Evolutionary conservation across 2,888 invertebrate genomes (phyloP).

Genomic region (Seira musarum): DNA sequence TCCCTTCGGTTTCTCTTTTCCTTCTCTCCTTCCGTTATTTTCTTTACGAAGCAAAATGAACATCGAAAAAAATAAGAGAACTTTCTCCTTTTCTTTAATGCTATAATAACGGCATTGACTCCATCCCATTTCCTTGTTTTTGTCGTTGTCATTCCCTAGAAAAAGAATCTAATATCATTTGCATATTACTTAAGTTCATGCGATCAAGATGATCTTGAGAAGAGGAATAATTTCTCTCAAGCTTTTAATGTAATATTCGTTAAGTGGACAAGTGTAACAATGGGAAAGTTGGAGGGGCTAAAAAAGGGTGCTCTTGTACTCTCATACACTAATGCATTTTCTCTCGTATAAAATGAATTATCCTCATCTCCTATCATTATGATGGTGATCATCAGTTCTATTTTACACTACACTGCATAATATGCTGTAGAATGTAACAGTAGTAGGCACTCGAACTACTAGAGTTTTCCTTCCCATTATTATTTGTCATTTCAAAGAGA

Average conservation of each 20-base stretch:
- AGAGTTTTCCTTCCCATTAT: neutral
- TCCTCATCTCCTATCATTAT: neutral
- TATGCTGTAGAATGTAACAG: too few relatives aligned
- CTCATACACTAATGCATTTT: too few relatives aligned
- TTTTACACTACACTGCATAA: too few relatives aligned
- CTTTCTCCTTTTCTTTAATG: too few relatives aligned
- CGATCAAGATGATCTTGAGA: too few relatives aligned
- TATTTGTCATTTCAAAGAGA: slow-evolving; percentile 50
- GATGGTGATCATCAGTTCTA: too few relatives aligned
- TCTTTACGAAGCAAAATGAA: neutral
- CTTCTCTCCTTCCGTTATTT: neutral
- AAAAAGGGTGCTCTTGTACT: too few relatives aligned
- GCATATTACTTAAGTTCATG: too few relatives aligned
- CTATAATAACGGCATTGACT: neutral
- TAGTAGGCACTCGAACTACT: too few relatives aligned
- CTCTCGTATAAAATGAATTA: neutral
- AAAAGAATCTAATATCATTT: too few relatives aligned
- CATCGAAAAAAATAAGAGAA: neutral
- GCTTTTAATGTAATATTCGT: neutral
- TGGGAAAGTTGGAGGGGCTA: neutral
- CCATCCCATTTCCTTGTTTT: neutral
- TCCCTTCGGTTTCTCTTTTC: neutral
- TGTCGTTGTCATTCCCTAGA: too few relatives aligned
- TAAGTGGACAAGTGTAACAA: neutral
- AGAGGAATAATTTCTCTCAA: neutral